phyloP scores from a whole-genome alignment of 2,113 vertebrate species.

The Limanda limanda region DNA sequence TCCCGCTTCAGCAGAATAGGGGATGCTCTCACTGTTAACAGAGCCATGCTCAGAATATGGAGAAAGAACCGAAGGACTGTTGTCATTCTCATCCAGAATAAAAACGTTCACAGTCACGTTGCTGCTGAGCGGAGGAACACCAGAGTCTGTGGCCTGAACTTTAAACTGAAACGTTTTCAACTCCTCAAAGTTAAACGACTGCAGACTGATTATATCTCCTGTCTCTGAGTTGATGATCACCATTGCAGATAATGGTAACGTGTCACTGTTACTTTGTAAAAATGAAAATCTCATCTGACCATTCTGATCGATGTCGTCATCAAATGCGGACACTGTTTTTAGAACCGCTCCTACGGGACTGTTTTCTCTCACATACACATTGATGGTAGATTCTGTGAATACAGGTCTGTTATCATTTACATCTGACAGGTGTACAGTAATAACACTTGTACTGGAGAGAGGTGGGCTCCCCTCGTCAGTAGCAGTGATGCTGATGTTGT shows the following conservation, averaged over 20 bases:
- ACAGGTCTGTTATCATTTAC: slow-evolving; percentile 88
- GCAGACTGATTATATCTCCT: slow-evolving; percentile 3
- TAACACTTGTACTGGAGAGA: slow-evolving; percentile 74
- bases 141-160: slow-evolving; percentile 9
- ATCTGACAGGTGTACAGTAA: slow-evolving; percentile 83
- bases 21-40: slow-evolving; percentile 3
- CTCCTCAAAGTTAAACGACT: slow-evolving; percentile 2
- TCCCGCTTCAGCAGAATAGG: slow-evolving; percentile 5
- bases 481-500: slow-evolving; percentile 84
- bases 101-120: slow-evolving; percentile 5
- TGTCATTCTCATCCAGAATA: slow-evolving; percentile 5
- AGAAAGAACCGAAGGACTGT: not conserved
- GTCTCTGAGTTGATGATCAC: slow-evolving; percentile 22
- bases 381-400: slow-evolving; percentile 73
- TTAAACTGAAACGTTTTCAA: slow-evolving; percentile 8
- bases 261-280: slow-evolving; percentile 22
- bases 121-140: slow-evolving; percentile 8
- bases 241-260: slow-evolving; percentile 32
- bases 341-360: slow-evolving; percentile 55
- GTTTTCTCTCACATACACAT: slow-evolving; percentile 82
- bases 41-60: slow-evolving; percentile 6
- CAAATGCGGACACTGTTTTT: slow-evolving; percentile 62
- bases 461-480: slow-evolving; percentile 84
- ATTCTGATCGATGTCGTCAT: slow-evolving; percentile 71
- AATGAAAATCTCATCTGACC: slow-evolving; percentile 64